Base-by-base conservation (phyloP, 2,113 vertebrate species). In the Pygoscelis adeliae region DNA sequence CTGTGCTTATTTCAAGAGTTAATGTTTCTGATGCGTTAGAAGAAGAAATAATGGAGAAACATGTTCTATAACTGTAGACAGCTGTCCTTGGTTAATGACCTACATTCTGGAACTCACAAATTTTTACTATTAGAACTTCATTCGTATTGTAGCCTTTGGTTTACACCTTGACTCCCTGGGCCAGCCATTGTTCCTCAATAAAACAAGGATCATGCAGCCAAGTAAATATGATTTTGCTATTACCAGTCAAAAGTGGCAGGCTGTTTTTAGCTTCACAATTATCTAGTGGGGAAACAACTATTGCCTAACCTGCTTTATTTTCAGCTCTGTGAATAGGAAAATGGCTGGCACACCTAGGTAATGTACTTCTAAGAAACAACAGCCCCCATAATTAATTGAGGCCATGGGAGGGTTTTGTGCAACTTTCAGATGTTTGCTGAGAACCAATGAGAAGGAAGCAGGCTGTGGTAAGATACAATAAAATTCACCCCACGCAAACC, bases 351-450 rank as follows among this genome's bases (percentile, higher is more conserved):
- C 49, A 55, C 12, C 65, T 21, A 47, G 15, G 32, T 15, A 80
- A 9, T 36, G 17, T 15, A 67, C 29, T 58, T 53, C 34, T 44
- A 74, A 50, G 81, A 42, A 78, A 63, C 4, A 65, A 36, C 10
- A 55, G 19, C 21, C 22, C 62, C 44, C 44, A 66, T 19, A 87
- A 70, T 36, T 46, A 72, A 5, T 4, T 22, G 19, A 87, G 23
- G 10, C 2, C 0, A 0, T 16, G 11, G n/a, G 26, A 23, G 17
- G 10, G 5, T 71, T 81, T 46, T 55, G 32, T n/a, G 15, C 22
- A 63, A 59, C 23, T 85, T 85, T 42, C 27, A 85, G 49, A 40
- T n/a, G 6, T 67, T 82, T 50, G 26, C 34, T 46, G 38, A 83
- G 26, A 56, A 73, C 7, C 16, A 40, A 9, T 32, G 15, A 66